phyloP scores from a whole-genome alignment of 2,797 vertebrate species.

The Lacerta viridis region DNA sequence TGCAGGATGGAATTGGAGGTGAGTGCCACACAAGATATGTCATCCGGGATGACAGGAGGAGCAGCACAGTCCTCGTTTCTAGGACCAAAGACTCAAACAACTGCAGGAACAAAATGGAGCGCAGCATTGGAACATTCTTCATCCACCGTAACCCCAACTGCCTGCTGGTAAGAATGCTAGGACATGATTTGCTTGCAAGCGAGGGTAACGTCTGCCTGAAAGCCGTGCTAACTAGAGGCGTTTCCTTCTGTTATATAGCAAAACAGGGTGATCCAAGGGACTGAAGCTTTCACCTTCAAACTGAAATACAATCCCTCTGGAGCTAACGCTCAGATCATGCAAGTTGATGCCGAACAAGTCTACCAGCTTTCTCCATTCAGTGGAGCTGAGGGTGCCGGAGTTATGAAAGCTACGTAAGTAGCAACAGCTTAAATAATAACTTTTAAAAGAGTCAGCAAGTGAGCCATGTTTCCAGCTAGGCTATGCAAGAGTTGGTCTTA shows the following conservation, averaged over 20 bases:
- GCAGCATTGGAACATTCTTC: slow-evolving; percentile 80
- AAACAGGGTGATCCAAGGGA: slow-evolving; percentile 80
- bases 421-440: slow-evolving; percentile 8
- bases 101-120: slow-evolving; percentile 82
- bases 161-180: slow-evolving; percentile 75
- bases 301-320: slow-evolving; percentile 80
- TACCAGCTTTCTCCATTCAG: slow-evolving; percentile 85
- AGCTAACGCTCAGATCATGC: slow-evolving; percentile 78
- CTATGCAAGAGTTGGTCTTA: background rate
- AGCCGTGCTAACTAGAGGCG: background rate
- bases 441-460: rapidly evolving
- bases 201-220: rapidly evolving
- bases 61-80: slow-evolving; percentile 74
- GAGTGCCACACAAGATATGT: slow-evolving; percentile 85
- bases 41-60: slow-evolving; percentile 78
- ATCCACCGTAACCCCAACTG: slow-evolving; percentile 76
- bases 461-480: rapidly evolving
- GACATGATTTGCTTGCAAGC: background rate
- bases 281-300: slow-evolving; percentile 81
- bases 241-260: slow-evolving; percentile 75
- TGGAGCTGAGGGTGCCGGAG: slow-evolving; percentile 81
- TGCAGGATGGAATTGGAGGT: slow-evolving; percentile 85
- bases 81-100: slow-evolving; percentile 83
- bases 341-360: slow-evolving; percentile 79
- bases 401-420: slow-evolving; percentile 72